Evolutionary conservation across 2,113 vertebrate species (phyloP).

Genomic region (Strix aluco): DNA sequence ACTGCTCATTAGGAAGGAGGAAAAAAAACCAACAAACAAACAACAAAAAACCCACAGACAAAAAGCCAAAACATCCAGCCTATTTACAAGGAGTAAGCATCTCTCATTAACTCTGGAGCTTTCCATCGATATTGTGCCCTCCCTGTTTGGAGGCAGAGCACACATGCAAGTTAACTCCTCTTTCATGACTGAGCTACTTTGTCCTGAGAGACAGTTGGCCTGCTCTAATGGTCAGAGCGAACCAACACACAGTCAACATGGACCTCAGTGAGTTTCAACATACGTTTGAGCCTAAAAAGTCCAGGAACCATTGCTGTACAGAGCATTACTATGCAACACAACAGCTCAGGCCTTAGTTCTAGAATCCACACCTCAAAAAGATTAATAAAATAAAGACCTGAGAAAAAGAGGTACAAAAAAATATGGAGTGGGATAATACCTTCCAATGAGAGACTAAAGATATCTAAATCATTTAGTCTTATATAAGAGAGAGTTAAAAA

Average conservation of each 20-base stretch:
- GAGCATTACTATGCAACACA: not conserved
- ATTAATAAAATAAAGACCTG: not conserved
- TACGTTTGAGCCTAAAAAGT: fast-evolving
- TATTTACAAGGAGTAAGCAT: not conserved
- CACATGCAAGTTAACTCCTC: not conserved
- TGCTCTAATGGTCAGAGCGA: not conserved
- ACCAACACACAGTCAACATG: not conserved
- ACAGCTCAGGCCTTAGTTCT: fast-evolving
- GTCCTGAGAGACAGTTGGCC: not conserved
- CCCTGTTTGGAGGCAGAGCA: not conserved
- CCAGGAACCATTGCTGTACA: not conserved
- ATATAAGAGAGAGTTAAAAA: not conserved
- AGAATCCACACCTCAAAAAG: not conserved
- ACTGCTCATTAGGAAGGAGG: not conserved
- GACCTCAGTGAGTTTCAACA: not conserved
- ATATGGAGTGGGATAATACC: not conserved
- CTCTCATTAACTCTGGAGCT: not conserved
- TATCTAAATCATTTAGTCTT: not conserved
- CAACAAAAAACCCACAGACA: not conserved
- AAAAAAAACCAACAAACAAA: not conserved
- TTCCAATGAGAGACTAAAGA: not conserved
- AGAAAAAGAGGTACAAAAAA: not conserved
- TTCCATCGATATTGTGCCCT: not conserved
- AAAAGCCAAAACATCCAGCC: not conserved
- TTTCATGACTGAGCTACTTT: not conserved